These are phyloP conservation scores for Nomada goodeniana DNA, from an alignment of 2,888 invertebrate genomes.

Conservation along the genomic window DNA sequence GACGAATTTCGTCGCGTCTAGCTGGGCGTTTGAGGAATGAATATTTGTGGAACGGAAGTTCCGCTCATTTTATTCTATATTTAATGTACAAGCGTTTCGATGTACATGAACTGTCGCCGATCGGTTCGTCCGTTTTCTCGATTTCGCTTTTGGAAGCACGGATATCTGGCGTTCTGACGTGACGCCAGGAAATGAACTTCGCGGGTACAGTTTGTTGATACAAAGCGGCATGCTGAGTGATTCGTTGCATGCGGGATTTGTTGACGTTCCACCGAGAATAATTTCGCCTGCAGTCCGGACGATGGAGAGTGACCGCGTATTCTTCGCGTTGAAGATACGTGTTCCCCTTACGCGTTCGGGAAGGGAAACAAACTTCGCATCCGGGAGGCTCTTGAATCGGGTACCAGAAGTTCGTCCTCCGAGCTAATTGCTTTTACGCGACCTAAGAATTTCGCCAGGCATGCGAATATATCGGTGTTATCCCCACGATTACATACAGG, in stretches of 20 bases:
- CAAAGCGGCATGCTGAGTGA: constrained; percentile 18
- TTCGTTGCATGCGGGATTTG: constrained; percentile 32
- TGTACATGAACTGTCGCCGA: not conserved
- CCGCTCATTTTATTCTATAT: too few relatives aligned
- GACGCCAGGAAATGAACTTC: constrained; percentile 37
- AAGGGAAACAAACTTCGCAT: not conserved
- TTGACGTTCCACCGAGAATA: constrained; percentile 29
- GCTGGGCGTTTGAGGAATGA: too few relatives aligned
- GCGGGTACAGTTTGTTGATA: constrained; percentile 28
- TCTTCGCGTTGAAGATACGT: constrained; percentile 18
- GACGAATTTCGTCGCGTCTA: too few relatives aligned
- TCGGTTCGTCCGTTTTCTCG: not conserved
- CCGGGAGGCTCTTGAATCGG: not conserved
- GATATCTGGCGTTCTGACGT: constrained; percentile 17
- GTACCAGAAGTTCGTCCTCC: not conserved
- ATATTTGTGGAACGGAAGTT: too few relatives aligned
- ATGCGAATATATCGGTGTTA: not conserved
- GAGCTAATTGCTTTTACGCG: constrained; percentile 4
- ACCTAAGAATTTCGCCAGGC: not conserved
- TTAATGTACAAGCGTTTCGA: too few relatives aligned
- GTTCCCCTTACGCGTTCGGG: not conserved
- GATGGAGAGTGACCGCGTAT: constrained; percentile 9
- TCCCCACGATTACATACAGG: too few relatives aligned
- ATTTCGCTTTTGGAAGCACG: not conserved
- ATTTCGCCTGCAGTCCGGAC: constrained; percentile 14